These are phyloP conservation scores for Crambe crambe DNA, from an alignment of 37 sponge, comb jelly and placozoan genomes.

Conservation along the genomic window DNA sequence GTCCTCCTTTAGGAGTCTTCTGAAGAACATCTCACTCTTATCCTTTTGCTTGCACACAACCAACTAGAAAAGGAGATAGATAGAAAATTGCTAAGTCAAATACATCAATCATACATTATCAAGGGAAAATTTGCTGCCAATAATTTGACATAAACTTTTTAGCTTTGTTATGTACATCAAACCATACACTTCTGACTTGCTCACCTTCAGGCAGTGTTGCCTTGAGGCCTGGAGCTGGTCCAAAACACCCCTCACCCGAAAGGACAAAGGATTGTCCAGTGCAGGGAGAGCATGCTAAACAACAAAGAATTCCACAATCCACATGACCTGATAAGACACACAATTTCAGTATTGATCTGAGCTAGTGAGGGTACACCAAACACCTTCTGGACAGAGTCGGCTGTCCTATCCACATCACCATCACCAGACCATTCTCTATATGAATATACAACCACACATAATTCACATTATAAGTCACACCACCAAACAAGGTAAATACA, in stretches of 20 bases:
- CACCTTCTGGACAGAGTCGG: slow-evolving; percentile 55
- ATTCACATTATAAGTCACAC: too few relatives aligned
- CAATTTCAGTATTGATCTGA: slow-evolving; percentile 70
- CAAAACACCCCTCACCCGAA: slow-evolving; percentile 61
- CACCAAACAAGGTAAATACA: too few relatives aligned
- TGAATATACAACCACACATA: too few relatives aligned
- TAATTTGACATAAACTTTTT: too few relatives aligned
- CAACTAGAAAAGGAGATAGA: slow-evolving; percentile 39
- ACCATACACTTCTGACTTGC: too few relatives aligned
- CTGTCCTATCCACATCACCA: slow-evolving; percentile 92
- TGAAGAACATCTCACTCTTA: slow-evolving; percentile 73
- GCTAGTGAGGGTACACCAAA: slow-evolving; percentile 71
- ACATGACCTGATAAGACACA: too few relatives aligned
- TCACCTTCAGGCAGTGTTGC: slow-evolving; percentile 64
- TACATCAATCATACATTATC: too few relatives aligned
- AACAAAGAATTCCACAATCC: background rate
- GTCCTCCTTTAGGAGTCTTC: slow-evolving; percentile 83
- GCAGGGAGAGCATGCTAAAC: slow-evolving; percentile 66
- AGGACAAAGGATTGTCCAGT: slow-evolving; percentile 82
- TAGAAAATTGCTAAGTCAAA: too few relatives aligned
- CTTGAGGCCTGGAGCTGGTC: slow-evolving; percentile 38
- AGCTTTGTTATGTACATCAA: too few relatives aligned
- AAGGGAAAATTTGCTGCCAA: too few relatives aligned
- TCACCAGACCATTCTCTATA: slow-evolving; percentile 86
- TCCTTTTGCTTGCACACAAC: slow-evolving; percentile 71